phyloP scores from a whole-genome alignment of 2,113 vertebrate genomes.

The Hassar affinis region DNA sequence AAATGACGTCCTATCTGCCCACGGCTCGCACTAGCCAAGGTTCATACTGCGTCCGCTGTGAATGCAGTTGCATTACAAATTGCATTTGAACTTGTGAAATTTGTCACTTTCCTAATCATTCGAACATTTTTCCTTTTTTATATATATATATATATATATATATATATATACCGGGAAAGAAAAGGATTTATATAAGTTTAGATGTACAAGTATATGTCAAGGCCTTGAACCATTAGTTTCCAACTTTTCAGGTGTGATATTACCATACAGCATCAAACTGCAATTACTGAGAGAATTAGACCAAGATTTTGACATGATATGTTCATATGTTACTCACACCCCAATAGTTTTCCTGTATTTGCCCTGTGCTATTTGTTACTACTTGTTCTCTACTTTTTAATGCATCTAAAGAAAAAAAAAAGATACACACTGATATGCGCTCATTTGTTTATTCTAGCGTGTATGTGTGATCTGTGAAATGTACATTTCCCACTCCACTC shows the following conservation, averaged over 20 bases:
- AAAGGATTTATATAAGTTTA: background rate
- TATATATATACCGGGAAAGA: too few species aligned
- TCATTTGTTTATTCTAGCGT: conserved; percentile 35
- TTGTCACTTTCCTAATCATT: conserved; percentile 47
- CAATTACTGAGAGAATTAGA: background rate
- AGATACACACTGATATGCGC: background rate
- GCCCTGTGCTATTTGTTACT: background rate
- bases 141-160: too few species aligned
- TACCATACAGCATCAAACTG: background rate
- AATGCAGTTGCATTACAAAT: conserved; percentile 56
- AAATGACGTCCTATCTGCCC: conserved; percentile 60
- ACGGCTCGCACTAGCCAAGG: background rate
- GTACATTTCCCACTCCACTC: conserved; percentile 37
- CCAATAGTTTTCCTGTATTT: background rate
- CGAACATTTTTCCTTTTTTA: background rate
- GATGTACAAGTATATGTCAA: background rate
- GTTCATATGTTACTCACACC: background rate
- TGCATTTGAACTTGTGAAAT: conserved; percentile 36
- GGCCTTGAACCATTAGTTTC: background rate
- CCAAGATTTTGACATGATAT: background rate
- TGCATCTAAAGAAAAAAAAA: background rate
- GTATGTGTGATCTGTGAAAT: conserved; percentile 37
- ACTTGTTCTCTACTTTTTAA: background rate
- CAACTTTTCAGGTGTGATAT: background rate
- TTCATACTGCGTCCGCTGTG: conserved; percentile 58